A percentile compares a stretch with the other conserved stretches of the same genome.
Evolutionary conservation across 2,113 vertebrate genomes (phyloP).

Genomic region (Corythornis madagascariensis): DNA sequence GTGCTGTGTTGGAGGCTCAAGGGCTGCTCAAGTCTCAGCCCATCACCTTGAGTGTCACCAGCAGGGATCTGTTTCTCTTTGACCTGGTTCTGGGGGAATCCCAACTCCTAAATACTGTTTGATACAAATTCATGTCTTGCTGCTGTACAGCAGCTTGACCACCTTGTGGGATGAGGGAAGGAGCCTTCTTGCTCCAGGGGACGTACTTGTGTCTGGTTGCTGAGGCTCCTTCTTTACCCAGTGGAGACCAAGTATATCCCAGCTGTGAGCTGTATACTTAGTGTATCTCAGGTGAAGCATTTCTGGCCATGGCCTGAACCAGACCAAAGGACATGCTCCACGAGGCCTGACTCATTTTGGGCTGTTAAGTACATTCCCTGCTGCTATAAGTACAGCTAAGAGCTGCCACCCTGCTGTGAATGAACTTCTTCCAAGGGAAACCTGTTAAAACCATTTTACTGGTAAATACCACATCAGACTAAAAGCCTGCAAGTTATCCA

Average conservation of each 20-base stretch:
- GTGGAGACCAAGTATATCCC: background rate
- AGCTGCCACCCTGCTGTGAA: constrained; percentile 20
- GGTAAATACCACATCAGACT: background rate
- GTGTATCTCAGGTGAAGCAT: background rate
- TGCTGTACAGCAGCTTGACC: background rate
- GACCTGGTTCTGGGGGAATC: background rate
- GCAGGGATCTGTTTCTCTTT: background rate
- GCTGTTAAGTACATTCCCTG: background rate
- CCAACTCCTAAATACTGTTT: background rate
- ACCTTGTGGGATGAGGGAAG: background rate
- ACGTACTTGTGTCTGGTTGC: background rate
- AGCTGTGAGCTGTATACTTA: background rate
- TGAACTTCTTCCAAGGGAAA: background rate
- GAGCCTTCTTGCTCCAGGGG: background rate
- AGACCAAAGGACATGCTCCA: background rate
- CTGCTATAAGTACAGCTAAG: constrained; percentile 4
- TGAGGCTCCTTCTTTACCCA: background rate
- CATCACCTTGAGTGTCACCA: background rate
- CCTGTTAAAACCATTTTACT: constrained; percentile 10
- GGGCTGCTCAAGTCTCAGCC: background rate
- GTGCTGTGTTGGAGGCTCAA: background rate
- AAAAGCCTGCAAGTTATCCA: background rate
- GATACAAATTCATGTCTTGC: background rate
- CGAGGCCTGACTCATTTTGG: background rate
- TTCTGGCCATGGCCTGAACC: background rate